Evolutionary conservation across 2,113 vertebrate species (phyloP).

Genomic region (Ammodytes dubius): DNA sequence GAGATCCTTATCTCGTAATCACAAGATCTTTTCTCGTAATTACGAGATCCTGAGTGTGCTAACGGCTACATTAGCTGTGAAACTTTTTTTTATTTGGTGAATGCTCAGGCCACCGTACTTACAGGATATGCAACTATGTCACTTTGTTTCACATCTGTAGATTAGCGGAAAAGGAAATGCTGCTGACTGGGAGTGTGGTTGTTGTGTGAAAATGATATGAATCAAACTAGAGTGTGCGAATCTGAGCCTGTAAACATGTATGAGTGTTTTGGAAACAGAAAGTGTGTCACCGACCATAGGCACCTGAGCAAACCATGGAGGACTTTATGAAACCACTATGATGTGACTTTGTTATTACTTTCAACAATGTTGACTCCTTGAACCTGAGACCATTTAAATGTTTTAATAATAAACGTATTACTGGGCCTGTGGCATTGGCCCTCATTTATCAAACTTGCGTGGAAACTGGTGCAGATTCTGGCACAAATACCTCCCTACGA

Average conservation of each 20-base stretch:
- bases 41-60: no score
- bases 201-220: constrained; percentile 21
- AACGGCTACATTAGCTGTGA: no score
- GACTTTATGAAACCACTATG: neutral
- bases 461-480: no score
- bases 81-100: no score
- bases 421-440: neutral
- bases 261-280: constrained; percentile 21
- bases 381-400: neutral
- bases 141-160: neutral
- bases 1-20: no score
- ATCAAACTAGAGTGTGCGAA: neutral
- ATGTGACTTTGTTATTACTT: neutral
- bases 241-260: neutral
- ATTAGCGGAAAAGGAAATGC: constrained; percentile 26
- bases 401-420: no score
- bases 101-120: no score
- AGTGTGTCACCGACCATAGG: neutral
- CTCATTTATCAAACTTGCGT: no score
- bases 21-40: no score
- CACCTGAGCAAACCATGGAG: neutral
- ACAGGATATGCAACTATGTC: constrained; percentile 21
- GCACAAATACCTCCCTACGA: no score
- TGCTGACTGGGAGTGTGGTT: neutral
- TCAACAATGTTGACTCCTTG: neutral